Percentiles rank a stretch among this genome's conserved stretches.
Evolutionary conservation across 2,113 vertebrate species (phyloP).

Genomic region (Desmodus rotundus): DNA sequence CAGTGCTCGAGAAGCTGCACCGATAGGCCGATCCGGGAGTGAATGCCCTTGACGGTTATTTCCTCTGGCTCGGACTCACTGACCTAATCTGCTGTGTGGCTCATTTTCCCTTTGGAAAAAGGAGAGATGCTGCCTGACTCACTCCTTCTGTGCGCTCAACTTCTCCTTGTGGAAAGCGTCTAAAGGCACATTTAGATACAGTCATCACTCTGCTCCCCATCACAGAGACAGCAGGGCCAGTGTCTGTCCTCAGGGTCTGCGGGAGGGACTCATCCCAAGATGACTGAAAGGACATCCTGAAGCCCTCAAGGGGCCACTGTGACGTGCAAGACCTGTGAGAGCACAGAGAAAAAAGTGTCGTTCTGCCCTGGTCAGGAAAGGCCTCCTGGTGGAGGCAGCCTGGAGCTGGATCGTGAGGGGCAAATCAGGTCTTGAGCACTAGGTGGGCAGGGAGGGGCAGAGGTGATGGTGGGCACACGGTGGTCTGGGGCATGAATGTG

Average conservation of each 20-base stretch:
- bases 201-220: background rate
- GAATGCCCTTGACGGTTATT: background rate
- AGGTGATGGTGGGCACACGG: background rate
- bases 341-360: background rate
- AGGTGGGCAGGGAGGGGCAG: background rate
- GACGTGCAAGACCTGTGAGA: background rate
- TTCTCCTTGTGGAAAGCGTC: background rate
- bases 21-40: background rate
- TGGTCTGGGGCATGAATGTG: background rate
- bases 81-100: background rate
- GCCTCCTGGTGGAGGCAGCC: background rate
- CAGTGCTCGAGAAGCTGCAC: background rate
- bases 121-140: background rate
- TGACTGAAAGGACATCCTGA: background rate
- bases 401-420: background rate
- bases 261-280: background rate
- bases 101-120: slow-evolving; percentile 13
- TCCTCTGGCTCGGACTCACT: background rate
- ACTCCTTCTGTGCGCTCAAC: background rate
- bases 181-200: accelerated
- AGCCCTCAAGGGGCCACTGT: background rate
- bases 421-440: background rate
- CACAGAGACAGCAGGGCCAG: accelerated
- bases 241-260: background rate
- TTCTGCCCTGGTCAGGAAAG: background rate